Base-by-base conservation (phyloP, 2,797 vertebrate species). In the Anas georgica region DNA sequence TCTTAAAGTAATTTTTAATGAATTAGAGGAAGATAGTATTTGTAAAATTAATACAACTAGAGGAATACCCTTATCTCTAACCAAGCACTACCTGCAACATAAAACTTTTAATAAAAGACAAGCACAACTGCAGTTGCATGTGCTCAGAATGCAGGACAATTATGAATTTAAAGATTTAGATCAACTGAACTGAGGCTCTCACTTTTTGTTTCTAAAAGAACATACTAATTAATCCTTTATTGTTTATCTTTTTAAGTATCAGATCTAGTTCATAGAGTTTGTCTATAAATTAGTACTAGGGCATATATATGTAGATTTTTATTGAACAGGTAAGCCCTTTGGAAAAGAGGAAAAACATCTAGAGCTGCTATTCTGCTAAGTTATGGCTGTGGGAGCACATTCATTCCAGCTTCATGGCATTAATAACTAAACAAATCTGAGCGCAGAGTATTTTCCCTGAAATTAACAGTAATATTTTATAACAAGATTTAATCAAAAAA, bases 61-160 rank as follows among this genome's bases (percentile, higher is more conserved):
- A 94, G 22, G 7, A 90, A 9, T 68, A 89, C 13, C 20, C 41
- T 83, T 72, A 88, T 75, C 94, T 91, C 62, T 50, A 26, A 20
- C 58, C 33, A 92, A 89, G 50, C 2, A 5, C 66, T 50, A 58
- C 7, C 54, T 43, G 69, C 22, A 70, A 78, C 48, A 84, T 48
- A 41, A 62, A 88, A 86, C 54, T 77, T 52, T 35, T 74, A 31
- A 9, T 74, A 31, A 14, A 37, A 12, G 45, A 91, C 83, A 95
- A 91, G 79, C 62, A 58, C 58, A 88, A 75, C 82, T 93, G 89
- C 94, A 95, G 90, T 66, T 88, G 79, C 66, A 20, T 83, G 93
- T 92, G 94, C 91, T 92, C 66, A 83, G 94, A 95, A 94, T 80
- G 60, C 78, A 89, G 56, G 70, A 74, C 86, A 77, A 80, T 60